phyloP scores from a whole-genome alignment of 2,113 vertebrate species.

The Cricetomys ansorgei region DNA sequence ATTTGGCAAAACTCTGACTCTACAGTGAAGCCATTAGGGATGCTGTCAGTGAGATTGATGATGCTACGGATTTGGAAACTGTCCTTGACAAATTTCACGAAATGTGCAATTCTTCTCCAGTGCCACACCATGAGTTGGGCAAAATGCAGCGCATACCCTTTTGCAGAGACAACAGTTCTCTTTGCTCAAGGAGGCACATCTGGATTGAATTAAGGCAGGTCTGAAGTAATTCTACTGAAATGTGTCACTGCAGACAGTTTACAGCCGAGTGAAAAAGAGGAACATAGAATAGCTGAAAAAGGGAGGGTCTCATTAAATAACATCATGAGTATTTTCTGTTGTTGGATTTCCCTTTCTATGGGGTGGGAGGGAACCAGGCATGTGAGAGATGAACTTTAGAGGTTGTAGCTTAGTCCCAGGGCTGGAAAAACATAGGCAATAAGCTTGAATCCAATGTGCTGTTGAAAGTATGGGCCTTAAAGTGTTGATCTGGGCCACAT shows the following conservation, averaged over 20 bases:
- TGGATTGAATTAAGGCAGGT: constrained; percentile 67
- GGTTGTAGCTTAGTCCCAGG: not conserved
- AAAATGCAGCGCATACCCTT: constrained; percentile 22
- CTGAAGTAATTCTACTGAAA: constrained; percentile 71
- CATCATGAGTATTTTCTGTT: not conserved
- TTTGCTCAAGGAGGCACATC: constrained; percentile 70
- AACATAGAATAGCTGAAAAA: not conserved
- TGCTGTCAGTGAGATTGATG: constrained; percentile 74
- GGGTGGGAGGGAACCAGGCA: no score
- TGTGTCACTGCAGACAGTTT: constrained; percentile 34
- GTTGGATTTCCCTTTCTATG: not conserved
- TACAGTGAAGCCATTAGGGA: constrained; percentile 58
- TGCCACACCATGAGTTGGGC: constrained; percentile 71
- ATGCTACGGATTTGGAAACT: constrained; percentile 74
- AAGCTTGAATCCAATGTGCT: not conserved
- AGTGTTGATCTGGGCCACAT: not conserved
- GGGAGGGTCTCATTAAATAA: constrained; percentile 22
- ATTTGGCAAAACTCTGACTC: constrained; percentile 70
- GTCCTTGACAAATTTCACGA: constrained; percentile 85
- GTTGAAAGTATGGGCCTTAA: not conserved
- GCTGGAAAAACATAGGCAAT: not conserved
- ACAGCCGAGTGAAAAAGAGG: constrained; percentile 34
- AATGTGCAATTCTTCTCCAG: constrained; percentile 80
- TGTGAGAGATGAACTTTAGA: not conserved
- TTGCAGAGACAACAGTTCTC: constrained; percentile 55